Evolutionary conservation across 2,113 vertebrate species (phyloP).

Genomic region (Cairina moschata): DNA sequence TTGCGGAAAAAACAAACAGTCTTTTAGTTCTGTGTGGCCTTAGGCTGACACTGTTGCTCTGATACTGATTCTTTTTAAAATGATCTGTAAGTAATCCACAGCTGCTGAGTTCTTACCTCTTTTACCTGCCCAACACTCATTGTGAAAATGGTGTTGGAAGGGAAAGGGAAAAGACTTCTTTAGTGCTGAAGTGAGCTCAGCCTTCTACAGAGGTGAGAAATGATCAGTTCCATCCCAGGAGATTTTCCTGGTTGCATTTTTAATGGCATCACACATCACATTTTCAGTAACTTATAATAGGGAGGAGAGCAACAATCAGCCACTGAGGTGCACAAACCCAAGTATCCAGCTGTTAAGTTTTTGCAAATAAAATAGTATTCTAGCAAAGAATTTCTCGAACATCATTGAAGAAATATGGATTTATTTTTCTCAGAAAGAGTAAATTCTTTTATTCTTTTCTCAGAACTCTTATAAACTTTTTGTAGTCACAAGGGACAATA

Average conservation of each 20-base stretch:
- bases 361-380: background rate
- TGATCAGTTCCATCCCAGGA: background rate
- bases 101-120: background rate
- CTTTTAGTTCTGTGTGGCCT: background rate
- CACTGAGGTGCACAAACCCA: background rate
- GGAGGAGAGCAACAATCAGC: background rate
- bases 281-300: background rate
- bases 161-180: background rate
- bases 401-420: background rate
- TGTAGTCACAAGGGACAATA: background rate
- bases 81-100: background rate
- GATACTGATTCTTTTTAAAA: background rate
- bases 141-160: background rate
- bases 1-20: background rate
- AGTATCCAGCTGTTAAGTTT: background rate
- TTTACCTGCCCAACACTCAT: background rate
- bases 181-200: background rate
- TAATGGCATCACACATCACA: fast-evolving
- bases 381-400: background rate
- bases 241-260: background rate
- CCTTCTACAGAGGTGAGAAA: background rate
- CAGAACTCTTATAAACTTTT: background rate
- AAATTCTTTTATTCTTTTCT: background rate
- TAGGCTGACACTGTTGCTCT: background rate
- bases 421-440: background rate